Conservation (phyloP, 2,113 vertebrate genomes). For the Tonatia bakeri region DNA sequence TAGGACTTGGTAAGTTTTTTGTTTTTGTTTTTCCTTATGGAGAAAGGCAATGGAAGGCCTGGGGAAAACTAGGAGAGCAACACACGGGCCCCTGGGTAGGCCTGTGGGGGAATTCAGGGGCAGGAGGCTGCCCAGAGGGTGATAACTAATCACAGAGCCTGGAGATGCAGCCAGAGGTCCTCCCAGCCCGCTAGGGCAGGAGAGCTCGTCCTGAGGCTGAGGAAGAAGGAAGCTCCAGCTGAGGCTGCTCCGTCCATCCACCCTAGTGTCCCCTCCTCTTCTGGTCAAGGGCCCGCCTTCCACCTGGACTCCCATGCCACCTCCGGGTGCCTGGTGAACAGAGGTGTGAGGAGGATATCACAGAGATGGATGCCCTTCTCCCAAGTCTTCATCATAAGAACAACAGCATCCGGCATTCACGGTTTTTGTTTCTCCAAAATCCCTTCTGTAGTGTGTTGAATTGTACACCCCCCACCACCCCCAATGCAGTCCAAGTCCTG, state of each 20-base stretch:
- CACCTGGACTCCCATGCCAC: too few relatives aligned
- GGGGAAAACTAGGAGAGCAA: background rate
- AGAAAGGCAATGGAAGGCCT: background rate
- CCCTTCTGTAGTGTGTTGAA: background rate
- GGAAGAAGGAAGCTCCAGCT: background rate
- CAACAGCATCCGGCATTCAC: rapidly evolving
- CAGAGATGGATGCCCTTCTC: rapidly evolving
- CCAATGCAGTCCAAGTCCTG: background rate
- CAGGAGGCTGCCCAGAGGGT: too few relatives aligned
- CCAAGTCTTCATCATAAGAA: rapidly evolving
- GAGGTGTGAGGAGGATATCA: rapidly evolving
- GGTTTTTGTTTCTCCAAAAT: background rate
- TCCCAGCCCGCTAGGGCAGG: background rate
- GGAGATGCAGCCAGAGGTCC: background rate
- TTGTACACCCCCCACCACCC: background rate
- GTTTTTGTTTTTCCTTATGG: background rate
- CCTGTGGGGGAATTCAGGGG: background rate
- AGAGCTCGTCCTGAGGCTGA: background rate
- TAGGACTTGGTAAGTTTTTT: too few relatives aligned
- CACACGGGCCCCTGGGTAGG: background rate
- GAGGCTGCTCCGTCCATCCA: too few relatives aligned
- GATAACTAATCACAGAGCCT: too few relatives aligned
- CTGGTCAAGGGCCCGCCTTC: background rate
- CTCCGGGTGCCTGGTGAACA: rapidly evolving
- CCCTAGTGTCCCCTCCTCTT: background rate